Conservation (phyloP, 2,888 invertebrate genomes). For the Synanthedon myopaeformis region DNA sequence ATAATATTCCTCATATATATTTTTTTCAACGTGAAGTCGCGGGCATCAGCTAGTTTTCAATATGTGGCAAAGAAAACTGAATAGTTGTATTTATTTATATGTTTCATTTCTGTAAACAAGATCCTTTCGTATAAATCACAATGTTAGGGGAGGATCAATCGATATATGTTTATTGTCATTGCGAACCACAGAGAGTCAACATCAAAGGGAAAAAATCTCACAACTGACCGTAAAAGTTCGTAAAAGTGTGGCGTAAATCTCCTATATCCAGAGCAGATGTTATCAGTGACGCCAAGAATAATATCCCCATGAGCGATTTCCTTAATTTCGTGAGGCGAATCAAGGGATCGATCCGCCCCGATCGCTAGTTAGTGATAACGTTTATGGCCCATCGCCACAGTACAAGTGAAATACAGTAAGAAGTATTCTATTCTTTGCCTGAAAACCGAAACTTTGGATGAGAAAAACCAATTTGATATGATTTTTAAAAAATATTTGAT, state of each 20-base stretch:
- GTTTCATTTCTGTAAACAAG: too few relatives aligned
- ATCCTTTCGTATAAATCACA: too few relatives aligned
- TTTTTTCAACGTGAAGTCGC: too few relatives aligned
- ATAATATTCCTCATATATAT: too few relatives aligned
- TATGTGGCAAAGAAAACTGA: too few relatives aligned
- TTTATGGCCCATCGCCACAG: constrained; percentile 54
- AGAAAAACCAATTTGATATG: too few relatives aligned
- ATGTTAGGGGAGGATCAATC: neutral
- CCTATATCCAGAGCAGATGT: constrained; percentile 36
- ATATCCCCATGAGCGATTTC: constrained; percentile 70
- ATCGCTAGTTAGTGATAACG: constrained; percentile 65
- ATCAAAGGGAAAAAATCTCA: constrained; percentile 10
- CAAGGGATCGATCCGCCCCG: constrained; percentile 64
- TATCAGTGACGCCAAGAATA: constrained; percentile 39
- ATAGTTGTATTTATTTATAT: too few relatives aligned
- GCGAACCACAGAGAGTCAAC: neutral
- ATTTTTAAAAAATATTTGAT: too few relatives aligned
- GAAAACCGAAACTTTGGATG: too few relatives aligned
- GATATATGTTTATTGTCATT: neutral
- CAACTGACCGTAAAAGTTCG: constrained; percentile 24
- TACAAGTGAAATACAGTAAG: constrained; percentile 4
- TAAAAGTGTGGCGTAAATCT: constrained; percentile 35
- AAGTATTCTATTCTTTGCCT: neutral
- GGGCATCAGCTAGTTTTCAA: too few relatives aligned
- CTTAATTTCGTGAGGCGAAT: constrained; percentile 69